Base-by-base conservation (phyloP, 2,797 vertebrate genomes). In the Enteromius thamalakanensis region DNA sequence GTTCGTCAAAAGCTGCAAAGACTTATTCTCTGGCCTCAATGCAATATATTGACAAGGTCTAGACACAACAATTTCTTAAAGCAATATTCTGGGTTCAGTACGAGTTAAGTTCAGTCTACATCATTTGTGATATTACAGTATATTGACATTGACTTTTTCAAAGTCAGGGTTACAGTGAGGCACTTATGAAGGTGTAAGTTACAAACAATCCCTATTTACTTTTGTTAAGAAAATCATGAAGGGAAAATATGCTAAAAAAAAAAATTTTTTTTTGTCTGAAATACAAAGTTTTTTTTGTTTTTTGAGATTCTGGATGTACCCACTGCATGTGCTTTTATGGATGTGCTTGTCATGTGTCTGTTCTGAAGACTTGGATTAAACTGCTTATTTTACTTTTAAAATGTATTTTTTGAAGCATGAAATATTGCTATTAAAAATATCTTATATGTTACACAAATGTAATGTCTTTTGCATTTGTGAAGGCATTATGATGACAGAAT, bases 1-100 rank as follows among this genome's bases (percentile, higher is more conserved):
- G 21, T 40, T 76, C 42, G 42, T 76, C 34, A 42, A 62, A 60
- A 76, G 74, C 72, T 55, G 49, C 49, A 32, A 75, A 23, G 12
- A 76, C 53, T 60, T 42, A 26, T 76, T 76, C 2, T 76, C 40
- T 60, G 53, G 14, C 14, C 37, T 42, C 14, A 1, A 29, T 76
- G 37, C 58, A 26, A 37, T 80, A 55, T 26, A 69, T 42, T 19
- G 34, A 69, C 65, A 40, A 55, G n/a, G 11, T 53, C 49, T 34
- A 40, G 32, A 8, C 8, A n/a, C 62, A 78, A 10, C 23, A 60
- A 37, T 60, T 80, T 53, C 10, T 7, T n/a, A n/a, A 74, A 74
- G 49, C 49, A 74, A 37, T 37, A 74, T 74, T 55, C 10, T 1
- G 1, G 29, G 6, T 74, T n/a, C 3, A n/a, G 29, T 53, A 14